Evolutionary conservation across 1,140 invertebrate species (phyloP), one percentile per base, ranked within the genome.

Genomic region (Heliconius melpomene): DNA sequence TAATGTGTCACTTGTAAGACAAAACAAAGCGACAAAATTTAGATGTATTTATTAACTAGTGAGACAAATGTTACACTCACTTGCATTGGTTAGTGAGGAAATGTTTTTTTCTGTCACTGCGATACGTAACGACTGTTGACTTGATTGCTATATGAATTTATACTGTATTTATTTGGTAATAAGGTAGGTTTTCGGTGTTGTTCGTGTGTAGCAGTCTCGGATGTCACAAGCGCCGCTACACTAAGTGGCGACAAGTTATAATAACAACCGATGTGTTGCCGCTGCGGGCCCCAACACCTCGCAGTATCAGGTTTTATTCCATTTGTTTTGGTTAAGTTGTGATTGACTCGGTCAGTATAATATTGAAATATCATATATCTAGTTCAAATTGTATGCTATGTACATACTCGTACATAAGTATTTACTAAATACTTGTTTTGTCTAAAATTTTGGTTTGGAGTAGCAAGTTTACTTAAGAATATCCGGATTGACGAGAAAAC

Each of bases 241-340:
- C 75, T 77, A 77, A 90, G 89, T 90, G 90, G 84, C 86, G 88
- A 90, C 89, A 87, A 83, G 84, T 88, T 89, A 86, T 87, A 90
- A 90, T 86, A 90, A 90, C 89, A 90, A 84, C 81, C 84, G 82
- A 82, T 52, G 81, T 82, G 75, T 84, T 84, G 82, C 71, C 77
- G 79, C 72, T 79, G 32, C 5, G 32, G 32, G 32, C 32, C 32
- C 6, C 32, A 36, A 74, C 84, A 84, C 81, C 82, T 80, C 74
- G 77, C 72, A 77, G 83, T 79, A 84, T 84, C 85, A 52, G 77
- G 80, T 85, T 85, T 71, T 80, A 46, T 77, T 77, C 74, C 60
- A 71, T 86, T 83, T 82, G 73, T 80, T 82, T 82, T 84, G 70
- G 70, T 77, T 66, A 71, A 50, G 38, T 54, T 71, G 50, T 71